Evolutionary conservation across 2,797 vertebrate genomes (phyloP), one percentile per base, ranked within the genome.

Genomic region (Florisuga fusca): DNA sequence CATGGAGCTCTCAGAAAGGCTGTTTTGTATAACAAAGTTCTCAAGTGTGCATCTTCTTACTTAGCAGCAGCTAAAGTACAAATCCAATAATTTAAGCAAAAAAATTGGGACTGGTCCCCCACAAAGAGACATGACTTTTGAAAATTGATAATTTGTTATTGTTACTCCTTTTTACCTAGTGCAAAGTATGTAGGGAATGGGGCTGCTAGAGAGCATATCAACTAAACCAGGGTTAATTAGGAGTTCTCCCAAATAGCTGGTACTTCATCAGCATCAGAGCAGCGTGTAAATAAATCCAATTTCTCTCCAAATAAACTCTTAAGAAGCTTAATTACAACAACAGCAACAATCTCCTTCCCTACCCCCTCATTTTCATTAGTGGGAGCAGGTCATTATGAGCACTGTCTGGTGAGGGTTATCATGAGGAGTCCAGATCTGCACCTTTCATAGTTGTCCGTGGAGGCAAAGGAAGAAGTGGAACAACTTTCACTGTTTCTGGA

Each of bases 151-250:
- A 94, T 95, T 96, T 92, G 85, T 95, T 95, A 27, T 29, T 6
- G 68, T 94, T 96, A 72, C 69, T 90, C 26, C 61, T 79, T 95
- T 98, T 97, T 90, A 97, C 87, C 83, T 94, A 67, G 86, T 92
- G 96, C 93, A 76, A 89, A 69, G 58, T 75, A 64, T 53, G 61
- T 81, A 86, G 94, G 93, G 96, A 97, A 95, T 50, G 93, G 67
- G 94, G 87, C 94, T 83, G 89, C 94, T 90, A 89, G 97, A 96
- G 95, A 95, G 94, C 31, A 34, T 89, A 97, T 95, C 97, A 98
- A 97, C 96, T 97, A 98, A 99, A 99, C 97, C 97, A 98, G 98
- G 98, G 98, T 98, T 99, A 99, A 99, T 99, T 99, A 99, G 98
- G 97, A 97, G 91, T 98, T 98, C 97, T 98, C 98, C 98, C 97